Percentiles rank a stretch among this genome's conserved stretches.
Conservation (phyloP, 2,113 vertebrate genomes). For the Eubucco bourcierii region DNA sequence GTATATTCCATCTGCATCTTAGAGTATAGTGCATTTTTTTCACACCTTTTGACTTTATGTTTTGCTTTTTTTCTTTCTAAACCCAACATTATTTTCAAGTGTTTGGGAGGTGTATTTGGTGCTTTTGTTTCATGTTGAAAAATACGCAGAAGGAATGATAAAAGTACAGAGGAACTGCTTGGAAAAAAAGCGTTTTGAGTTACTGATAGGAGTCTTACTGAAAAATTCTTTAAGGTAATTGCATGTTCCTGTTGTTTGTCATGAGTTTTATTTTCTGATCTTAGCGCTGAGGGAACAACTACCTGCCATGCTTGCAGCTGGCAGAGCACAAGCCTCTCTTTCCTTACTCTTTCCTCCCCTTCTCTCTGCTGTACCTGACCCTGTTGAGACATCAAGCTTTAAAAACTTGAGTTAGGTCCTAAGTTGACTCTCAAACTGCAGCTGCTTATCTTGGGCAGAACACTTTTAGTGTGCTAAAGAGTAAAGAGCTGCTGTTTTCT, state of each 20-base stretch:
- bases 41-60: background rate
- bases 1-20: background rate
- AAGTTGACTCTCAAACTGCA: background rate
- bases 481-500: background rate
- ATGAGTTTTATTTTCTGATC: background rate
- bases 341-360: background rate
- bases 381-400: background rate
- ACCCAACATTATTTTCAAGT: background rate
- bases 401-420: background rate
- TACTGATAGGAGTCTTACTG: background rate
- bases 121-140: background rate
- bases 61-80: background rate
- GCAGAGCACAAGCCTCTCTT: background rate
- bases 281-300: background rate
- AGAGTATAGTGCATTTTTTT: background rate
- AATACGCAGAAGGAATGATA: background rate
- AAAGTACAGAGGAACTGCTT: background rate
- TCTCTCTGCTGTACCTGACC: background rate
- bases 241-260: background rate
- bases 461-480: background rate
- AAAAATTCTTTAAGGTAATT: background rate
- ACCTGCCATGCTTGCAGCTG: background rate
- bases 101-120: background rate
- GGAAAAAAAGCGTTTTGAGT: background rate
- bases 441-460: background rate